Evolutionary conservation across 1,140 invertebrate species (phyloP), one percentile per base, ranked within the genome.

Genomic region (Vanessa atalanta): DNA sequence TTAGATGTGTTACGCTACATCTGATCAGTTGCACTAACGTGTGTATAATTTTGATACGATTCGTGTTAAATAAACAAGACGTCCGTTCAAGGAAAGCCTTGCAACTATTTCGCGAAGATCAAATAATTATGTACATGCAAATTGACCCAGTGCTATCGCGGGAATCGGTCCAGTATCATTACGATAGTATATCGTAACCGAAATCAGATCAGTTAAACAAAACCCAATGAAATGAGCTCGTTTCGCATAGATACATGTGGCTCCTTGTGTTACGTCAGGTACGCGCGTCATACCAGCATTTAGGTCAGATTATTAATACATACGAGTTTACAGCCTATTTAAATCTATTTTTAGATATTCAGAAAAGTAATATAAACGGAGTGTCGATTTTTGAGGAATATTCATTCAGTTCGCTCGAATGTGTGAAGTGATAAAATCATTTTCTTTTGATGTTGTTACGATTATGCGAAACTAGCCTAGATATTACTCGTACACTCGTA

Each of bases 231-330:
- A 79, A 77, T 82, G 79, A 74, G 72, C 73, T 78, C 79, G 83
- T 85, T 80, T 78, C 76, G 69, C 66, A 37, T 80, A 64, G 61
- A 71, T 68, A 77, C 76, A 78, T 68, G 65, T 73, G 71, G 77
- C 76, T 78, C 73, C 67, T 65, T 23, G 43, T 47, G 70, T 86
- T 87, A 86, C 88, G 84, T 88, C 87, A 88, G 75, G 70, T 78
- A 65, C 79, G 69, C 66, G 77, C 88, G 89, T 91, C 89, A 91
- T 82, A 77, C 78, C 65, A 64, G 75, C 82, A 88, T 88, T 88
- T 88, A 75, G 88, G 87, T 91, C 88, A 89, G 80, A 69, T 80
- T 86, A 86, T 86, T 83, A 80, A 83, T 85, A 87, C 83, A 83
- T 84, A 73, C 76, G 81, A 86, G 78, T 86, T 87, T 87, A 88